phyloP scores from a whole-genome alignment of 2,113 vertebrate species.

The Cinclus mexicanus region DNA sequence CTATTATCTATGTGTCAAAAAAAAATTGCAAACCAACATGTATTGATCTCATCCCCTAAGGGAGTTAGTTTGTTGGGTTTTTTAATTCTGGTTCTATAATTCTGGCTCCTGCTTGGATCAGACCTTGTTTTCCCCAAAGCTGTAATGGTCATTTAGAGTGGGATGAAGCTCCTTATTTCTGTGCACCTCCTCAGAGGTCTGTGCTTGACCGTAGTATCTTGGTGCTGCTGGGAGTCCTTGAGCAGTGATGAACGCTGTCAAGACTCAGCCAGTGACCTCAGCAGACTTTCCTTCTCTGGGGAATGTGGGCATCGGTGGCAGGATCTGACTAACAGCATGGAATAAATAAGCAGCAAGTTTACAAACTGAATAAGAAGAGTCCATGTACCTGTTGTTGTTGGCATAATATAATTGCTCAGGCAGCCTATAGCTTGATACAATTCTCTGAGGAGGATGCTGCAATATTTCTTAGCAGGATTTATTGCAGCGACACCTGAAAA shows the following conservation, averaged over 20 bases:
- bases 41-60: background rate
- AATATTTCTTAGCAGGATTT: background rate
- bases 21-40: background rate
- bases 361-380: background rate
- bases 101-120: background rate
- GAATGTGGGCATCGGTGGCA: fast-evolving
- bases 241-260: background rate
- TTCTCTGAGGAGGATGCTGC: fast-evolving
- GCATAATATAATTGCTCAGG: background rate
- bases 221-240: fast-evolving
- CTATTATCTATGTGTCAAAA: background rate
- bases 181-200: background rate
- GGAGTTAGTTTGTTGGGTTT: background rate
- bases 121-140: background rate
- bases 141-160: background rate
- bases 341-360: background rate
- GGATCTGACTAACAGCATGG: background rate
- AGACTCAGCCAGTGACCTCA: background rate
- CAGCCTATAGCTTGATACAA: background rate
- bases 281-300: background rate
- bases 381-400: background rate
- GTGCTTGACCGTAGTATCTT: fast-evolving
- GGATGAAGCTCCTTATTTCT: background rate
- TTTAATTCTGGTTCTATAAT: background rate
- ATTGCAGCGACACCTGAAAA: background rate